Evolutionary conservation across 2,113 vertebrate genomes (phyloP), one percentile per base, ranked within the genome.

Genomic region (Trogon melanurus): DNA sequence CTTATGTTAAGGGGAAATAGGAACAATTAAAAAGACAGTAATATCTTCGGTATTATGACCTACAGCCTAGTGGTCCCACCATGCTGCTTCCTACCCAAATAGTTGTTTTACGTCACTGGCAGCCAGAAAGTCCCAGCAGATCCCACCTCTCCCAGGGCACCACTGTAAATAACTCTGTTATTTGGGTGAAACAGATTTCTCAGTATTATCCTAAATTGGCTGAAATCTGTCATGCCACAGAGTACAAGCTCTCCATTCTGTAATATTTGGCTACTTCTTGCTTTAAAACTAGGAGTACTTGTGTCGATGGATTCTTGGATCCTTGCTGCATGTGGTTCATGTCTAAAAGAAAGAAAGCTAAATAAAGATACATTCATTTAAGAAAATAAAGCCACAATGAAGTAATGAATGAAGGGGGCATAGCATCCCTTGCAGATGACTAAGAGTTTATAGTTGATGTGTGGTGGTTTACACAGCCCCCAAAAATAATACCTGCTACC

Each of bases 71-170:
- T 91, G 88, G 57, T 83, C 48, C 71, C 60, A 27, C 79, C 45
- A 0, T 71, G 54, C 65, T 75, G 7, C 64, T 92, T 92, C 80
- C 88, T 79, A 65, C 61, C 27, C 91, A 89, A 56, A 76, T 0
- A 82, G 27, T 75, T 62, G 61, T 86, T 95, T 92, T 87, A 69
- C 78, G 86, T 70, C 86, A 82, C 88, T 91, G 84, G 80, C 93
- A 89, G 85, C 25, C 54, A 70, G 30, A 75, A 84, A 48, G 61
- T 91, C 83, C 88, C 88, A 86, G 53, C 17, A 91, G 91, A 89
- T 69, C 75, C 44, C 72, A 67, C 61, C 36, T 74, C 16, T 91
- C 88, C 76, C 70, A 89, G 45, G 84, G 15, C 65, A 89, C 16
- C 65, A 36, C 83, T 84, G 76, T 51, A 87, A 95, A 95, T 87